Evolutionary conservation across 2,888 invertebrate species (phyloP), one percentile per base, ranked within the genome.

Genomic region (Drosophila birchii): DNA sequence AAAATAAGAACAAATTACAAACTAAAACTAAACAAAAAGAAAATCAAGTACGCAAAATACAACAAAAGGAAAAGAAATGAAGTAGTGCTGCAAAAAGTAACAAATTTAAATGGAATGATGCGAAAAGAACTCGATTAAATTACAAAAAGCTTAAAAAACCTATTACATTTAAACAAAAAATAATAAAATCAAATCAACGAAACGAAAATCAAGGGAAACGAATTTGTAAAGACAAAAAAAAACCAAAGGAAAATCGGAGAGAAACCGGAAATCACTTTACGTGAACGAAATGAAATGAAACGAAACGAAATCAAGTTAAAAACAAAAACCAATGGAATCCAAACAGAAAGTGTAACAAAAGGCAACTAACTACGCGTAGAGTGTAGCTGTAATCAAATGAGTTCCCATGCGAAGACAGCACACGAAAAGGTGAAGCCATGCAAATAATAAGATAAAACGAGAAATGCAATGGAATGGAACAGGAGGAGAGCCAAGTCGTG

Each of bases 401-500:
- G 43, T 61, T 58, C 14, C 41, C 34, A 34, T 34, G 23, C 41
- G 32, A 12, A 23, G 41, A 43, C 20, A 58, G 11, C 59, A 32
- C 41, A 51, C 32, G 5, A 34, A 61, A 26, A 43, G 41, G 60
- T 59, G 43, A 60, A 60, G 61, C 43, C 43, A 61, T 36, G 60
- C 61, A 26, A 32, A 36, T 60, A 44, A 60, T 20, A 43, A 34
- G 61, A 61, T 44, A 44, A 44, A 58, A 26, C 61, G 51, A 12
- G 47, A 68, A 67, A 69, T 55, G 70, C 69, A 67, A 55, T 68
- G 67, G 66, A 49, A 66, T 69, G 70, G 70, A 68, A 68, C 39
- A 29, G 66, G 20, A 20, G 41, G 26, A 47, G 54, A 41, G 60
- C 20, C n/a, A 29, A 44, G 55, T 16, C n/a, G 41, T 41, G 60